Conservation (phyloP, 1,140 invertebrate species). For the Eriosoma lanigerum region DNA sequence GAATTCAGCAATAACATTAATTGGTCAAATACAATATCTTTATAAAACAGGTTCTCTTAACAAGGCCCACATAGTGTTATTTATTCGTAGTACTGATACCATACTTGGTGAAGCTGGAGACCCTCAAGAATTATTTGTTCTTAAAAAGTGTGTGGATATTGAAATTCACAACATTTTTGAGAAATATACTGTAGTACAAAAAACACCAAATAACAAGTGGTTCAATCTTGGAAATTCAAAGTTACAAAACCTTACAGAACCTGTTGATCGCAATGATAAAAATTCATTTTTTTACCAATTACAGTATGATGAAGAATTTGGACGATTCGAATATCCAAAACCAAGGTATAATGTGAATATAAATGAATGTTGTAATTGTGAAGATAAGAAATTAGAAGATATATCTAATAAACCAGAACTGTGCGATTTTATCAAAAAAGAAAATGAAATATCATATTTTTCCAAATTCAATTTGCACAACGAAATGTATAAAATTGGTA, state of each 20-base stretch:
- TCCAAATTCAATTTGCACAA: conserved; percentile 1
- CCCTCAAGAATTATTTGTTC: conserved; percentile 74
- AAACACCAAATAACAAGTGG: conserved; percentile 16
- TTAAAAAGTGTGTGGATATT: conserved; percentile 71
- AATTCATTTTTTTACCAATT: conserved; percentile 38
- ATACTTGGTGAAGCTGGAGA: conserved; percentile 78
- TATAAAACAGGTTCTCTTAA: not conserved
- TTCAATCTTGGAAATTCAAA: conserved; percentile 10
- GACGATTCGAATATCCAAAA: conserved; percentile 1
- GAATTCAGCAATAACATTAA: not conserved
- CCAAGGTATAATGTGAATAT: not conserved
- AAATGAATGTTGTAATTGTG: conserved; percentile 20
- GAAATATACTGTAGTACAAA: not conserved
- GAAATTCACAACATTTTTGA: not conserved
- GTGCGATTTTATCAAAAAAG: conserved; percentile 6
- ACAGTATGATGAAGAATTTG: conserved; percentile 5
- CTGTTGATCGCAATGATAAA: not conserved
- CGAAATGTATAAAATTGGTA: conserved; percentile 23
- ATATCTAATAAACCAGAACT: not conserved
- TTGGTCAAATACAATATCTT: conserved; percentile 19
- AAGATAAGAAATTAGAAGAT: not conserved
- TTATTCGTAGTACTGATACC: conserved; percentile 69
- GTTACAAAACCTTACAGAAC: conserved; percentile 17
- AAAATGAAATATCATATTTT: not conserved
- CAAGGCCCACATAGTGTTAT: conserved; percentile 12